Base-by-base conservation (phyloP, 2,888 invertebrate genomes). In the Tinea semifulvella region DNA sequence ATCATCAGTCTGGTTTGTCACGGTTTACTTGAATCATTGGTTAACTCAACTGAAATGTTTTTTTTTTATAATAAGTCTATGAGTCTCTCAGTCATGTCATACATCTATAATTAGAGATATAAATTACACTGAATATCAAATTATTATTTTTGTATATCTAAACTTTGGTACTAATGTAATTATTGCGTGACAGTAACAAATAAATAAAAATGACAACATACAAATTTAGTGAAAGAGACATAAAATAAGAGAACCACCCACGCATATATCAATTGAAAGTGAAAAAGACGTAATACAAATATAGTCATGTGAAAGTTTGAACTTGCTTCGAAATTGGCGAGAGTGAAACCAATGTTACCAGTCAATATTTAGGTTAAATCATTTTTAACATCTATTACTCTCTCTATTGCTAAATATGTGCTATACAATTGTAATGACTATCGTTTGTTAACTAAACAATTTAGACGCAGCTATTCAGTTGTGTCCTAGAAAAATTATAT, bases 241-340 rank as follows among this genome's bases (percentile, higher is more conserved):
- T 13, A 31, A 7, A 31, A 2, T 31, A 7, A 31, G 11, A 31
- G 13, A 14, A 31, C 31, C 11, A 31, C 31, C 17, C 38, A 2
- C 40, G 22, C 22, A 40, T 22, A 18, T 18, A 18, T 18, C 18
- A 36, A 18, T 36, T 36, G 36, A 36, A 36, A 36, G 36, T 36
- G 36, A 18, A 36, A 10, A 17, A 36, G 17, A 36, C 16, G 18
- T 18, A 36, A 36, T 36, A 18, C 18, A 31, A 50, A 59, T 61
- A 45, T 40, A 22, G 26, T 26, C 38, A 27, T 27, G 45, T 58
- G 60, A 65, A 66, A 64, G 64, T 61, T 55, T 50, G 49, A 54
- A 51, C 42, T 56, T 54, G 58, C 56, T 11, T 7, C 27, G 16
- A 57, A 55, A 53, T 54, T 48, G 58, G 54, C 49, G 60, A 59